Conservation (phyloP, 1,140 invertebrate species). For the Agraylea sexmaculata region DNA sequence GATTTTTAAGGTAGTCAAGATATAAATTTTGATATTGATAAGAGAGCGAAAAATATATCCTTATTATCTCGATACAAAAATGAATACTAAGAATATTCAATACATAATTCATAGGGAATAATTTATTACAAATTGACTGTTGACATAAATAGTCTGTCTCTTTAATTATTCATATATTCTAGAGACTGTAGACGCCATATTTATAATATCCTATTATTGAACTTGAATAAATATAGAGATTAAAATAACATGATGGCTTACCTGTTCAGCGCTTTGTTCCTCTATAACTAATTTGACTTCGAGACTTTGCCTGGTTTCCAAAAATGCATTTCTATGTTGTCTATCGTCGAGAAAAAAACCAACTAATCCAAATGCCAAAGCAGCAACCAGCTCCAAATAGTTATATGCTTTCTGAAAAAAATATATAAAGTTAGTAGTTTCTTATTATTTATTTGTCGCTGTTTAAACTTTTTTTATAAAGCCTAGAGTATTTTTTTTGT, state of each 20-base stretch:
- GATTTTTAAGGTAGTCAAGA: too few relatives aligned
- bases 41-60: too few relatives aligned
- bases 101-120: too few relatives aligned
- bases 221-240: too few relatives aligned
- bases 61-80: too few relatives aligned
- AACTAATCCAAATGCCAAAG: constrained; percentile 60
- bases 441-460: background rate
- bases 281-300: constrained; percentile 87
- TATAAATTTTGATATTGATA: too few relatives aligned
- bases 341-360: constrained; percentile 74
- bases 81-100: too few relatives aligned
- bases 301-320: constrained; percentile 83
- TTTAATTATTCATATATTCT: too few relatives aligned
- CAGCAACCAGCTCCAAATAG: constrained; percentile 56
- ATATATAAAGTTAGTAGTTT: constrained; percentile 4
- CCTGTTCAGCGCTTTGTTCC: constrained; percentile 85
- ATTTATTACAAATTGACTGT: too few relatives aligned
- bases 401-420: constrained; percentile 46
- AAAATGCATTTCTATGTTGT: constrained; percentile 76
- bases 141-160: too few relatives aligned
- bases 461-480: background rate
- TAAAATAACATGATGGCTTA: constrained; percentile 26
- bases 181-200: too few relatives aligned
- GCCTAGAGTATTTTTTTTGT: background rate
- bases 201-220: too few relatives aligned